Evolutionary conservation across 2,797 vertebrate species (phyloP).

Genomic region (Gymnothorax javanicus): DNA sequence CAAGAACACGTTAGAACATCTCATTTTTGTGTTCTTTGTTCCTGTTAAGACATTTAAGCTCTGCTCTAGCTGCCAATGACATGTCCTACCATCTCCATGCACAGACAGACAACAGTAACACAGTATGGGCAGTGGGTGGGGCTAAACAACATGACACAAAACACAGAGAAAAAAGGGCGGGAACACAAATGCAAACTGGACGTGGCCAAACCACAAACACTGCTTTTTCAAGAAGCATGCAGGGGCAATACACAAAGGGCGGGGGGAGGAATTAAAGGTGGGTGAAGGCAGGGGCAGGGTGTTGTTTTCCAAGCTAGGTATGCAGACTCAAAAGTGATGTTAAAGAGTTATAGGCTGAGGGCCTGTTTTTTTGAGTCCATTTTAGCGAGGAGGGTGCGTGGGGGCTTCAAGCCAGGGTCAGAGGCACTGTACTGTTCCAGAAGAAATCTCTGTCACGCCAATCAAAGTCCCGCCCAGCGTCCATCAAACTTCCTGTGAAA

Average conservation of each 20-base stretch:
- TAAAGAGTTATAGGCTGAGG: constrained; percentile 45
- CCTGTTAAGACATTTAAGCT: constrained; percentile 21
- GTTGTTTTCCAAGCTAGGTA: background rate
- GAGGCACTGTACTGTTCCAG: constrained; percentile 17
- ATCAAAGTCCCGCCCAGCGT: background rate
- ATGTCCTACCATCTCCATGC: constrained; percentile 56
- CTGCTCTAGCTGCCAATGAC: constrained; percentile 25
- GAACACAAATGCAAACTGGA: background rate
- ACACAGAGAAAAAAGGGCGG: background rate
- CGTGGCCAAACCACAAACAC: constrained; percentile 18
- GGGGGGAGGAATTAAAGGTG: too few species aligned
- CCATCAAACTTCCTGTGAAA: background rate
- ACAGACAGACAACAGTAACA: constrained; percentile 45
- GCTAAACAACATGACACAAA: background rate
- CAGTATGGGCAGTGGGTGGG: background rate
- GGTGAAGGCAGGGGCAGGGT: too few species aligned
- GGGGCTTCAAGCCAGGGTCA: constrained; percentile 12
- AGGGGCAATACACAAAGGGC: constrained; percentile 40
- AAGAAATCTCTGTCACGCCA: background rate
- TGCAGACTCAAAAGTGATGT: constrained; percentile 18
- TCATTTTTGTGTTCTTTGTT: constrained; percentile 14
- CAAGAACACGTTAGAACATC: background rate
- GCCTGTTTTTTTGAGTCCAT: constrained; percentile 29
- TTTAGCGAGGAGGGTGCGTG: background rate
- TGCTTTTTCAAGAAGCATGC: constrained; percentile 54